phyloP scores from a whole-genome alignment of 2,888 invertebrate genomes.

The Entomobrya multifasciata region DNA sequence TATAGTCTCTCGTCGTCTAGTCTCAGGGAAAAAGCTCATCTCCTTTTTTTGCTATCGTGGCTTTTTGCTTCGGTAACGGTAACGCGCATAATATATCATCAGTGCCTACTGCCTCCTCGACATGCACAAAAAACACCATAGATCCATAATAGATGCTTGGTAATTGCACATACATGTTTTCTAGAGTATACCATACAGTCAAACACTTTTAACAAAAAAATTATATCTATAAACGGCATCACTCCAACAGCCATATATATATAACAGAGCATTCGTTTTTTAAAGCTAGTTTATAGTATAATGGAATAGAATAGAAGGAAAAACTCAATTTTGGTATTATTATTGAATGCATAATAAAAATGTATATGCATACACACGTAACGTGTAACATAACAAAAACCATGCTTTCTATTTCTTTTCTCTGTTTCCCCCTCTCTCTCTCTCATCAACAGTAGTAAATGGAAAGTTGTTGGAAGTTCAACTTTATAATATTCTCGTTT shows the following conservation, averaged over 20 bases:
- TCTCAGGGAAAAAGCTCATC: conserved; percentile 33
- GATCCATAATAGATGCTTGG: no score
- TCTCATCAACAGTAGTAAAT: conserved; percentile 11
- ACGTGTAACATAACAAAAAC: not conserved
- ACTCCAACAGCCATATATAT: no score
- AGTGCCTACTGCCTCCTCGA: no score
- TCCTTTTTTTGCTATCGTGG: conserved; percentile 19
- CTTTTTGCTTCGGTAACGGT: conserved; percentile 25
- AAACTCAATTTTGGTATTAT: conserved; percentile 25
- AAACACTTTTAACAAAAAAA: no score
- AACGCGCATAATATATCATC: conserved; percentile 2
- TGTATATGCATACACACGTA: conserved; percentile 10
- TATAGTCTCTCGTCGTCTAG: conserved; percentile 2
- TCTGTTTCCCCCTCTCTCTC: not conserved
- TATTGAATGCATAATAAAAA: conserved; percentile 20
- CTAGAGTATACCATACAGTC: no score
- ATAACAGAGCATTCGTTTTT: no score
- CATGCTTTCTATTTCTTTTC: not conserved
- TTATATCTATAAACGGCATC: no score
- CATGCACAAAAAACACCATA: no score
- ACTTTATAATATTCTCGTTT: conserved; percentile 42
- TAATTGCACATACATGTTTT: not conserved
- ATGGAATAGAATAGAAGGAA: not conserved
- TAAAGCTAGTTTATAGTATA: no score
- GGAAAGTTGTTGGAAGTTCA: conserved; percentile 8